A percentile compares a stretch with the other conserved stretches of the same genome.
phyloP scores from a whole-genome alignment of 2,797 vertebrate species.

The Sebastes taczanowskii region DNA sequence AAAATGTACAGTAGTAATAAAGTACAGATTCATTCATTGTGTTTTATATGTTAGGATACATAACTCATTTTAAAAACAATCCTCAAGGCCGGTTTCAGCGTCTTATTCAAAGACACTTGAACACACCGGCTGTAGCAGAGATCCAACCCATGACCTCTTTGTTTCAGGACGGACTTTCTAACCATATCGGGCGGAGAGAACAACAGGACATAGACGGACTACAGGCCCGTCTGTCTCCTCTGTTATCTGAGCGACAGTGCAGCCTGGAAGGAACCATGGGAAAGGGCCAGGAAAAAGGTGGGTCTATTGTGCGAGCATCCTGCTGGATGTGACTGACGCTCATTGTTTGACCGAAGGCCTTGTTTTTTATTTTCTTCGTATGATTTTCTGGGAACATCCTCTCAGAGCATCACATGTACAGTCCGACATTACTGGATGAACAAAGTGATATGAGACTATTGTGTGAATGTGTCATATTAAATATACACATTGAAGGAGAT shows the following conservation, averaged over 20 bases:
- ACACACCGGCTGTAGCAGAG: not conserved
- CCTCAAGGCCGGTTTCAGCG: not conserved
- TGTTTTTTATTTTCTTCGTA: constrained; percentile 15
- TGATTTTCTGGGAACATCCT: constrained; percentile 66
- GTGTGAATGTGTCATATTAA: not conserved
- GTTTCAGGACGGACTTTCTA: constrained; percentile 21
- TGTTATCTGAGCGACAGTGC: constrained; percentile 86
- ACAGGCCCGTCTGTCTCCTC: constrained; percentile 74
- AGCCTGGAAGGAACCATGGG: constrained; percentile 95
- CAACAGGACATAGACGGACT: constrained; percentile 68
- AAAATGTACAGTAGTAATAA: not conserved
- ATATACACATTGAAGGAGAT: not conserved
- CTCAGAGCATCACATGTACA: constrained; percentile 39
- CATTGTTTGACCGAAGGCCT: constrained; percentile 81
- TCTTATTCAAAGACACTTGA: not conserved
- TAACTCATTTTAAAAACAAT: not conserved
- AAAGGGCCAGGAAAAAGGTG: constrained; percentile 98
- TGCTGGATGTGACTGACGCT: constrained; percentile 83
- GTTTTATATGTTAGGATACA: not conserved
- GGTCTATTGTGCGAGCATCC: constrained; percentile 93
- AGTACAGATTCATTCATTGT: not conserved
- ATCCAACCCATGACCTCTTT: constrained; percentile 44
- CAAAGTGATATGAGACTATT: not conserved
- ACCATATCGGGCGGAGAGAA: constrained; percentile 33
- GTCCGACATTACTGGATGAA: not conserved